Evolutionary conservation across 1,140 invertebrate species (phyloP).

Genomic region (Drosophila nigromelanica): DNA sequence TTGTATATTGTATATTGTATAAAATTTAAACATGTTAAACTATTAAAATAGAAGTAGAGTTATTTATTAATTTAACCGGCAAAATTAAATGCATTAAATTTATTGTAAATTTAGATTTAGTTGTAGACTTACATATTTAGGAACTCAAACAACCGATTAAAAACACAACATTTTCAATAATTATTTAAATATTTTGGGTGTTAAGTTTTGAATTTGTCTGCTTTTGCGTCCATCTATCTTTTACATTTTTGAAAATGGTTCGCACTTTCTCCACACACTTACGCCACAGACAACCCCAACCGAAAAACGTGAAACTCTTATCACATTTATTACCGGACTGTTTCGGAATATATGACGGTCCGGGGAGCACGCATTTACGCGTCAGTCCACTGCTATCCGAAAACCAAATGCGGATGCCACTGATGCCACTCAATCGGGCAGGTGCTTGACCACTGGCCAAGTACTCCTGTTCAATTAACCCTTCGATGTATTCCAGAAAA

Average conservation of each 20-base stretch:
- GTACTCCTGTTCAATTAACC: constrained; percentile 38
- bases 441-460: not conserved
- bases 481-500: constrained; percentile 56
- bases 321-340: constrained; percentile 2
- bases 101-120: no score
- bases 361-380: not conserved
- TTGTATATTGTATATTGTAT: no score
- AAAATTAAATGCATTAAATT: no score
- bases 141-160: no score
- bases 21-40: no score
- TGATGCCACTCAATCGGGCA: constrained; percentile 18
- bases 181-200: no score
- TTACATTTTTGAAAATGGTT: not conserved
- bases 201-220: no score
- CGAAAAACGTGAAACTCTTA: not conserved
- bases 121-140: no score
- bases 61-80: no score
- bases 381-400: constrained; percentile 7
- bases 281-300: constrained; percentile 11
- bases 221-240: not conserved
- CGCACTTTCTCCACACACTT: constrained; percentile 9
- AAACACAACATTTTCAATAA: not conserved
- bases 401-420: constrained; percentile 45
- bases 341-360: not conserved
- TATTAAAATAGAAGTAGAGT: no score